Conservation (phyloP, 1,140 invertebrate species). For the Adelges cooleyi region DNA sequence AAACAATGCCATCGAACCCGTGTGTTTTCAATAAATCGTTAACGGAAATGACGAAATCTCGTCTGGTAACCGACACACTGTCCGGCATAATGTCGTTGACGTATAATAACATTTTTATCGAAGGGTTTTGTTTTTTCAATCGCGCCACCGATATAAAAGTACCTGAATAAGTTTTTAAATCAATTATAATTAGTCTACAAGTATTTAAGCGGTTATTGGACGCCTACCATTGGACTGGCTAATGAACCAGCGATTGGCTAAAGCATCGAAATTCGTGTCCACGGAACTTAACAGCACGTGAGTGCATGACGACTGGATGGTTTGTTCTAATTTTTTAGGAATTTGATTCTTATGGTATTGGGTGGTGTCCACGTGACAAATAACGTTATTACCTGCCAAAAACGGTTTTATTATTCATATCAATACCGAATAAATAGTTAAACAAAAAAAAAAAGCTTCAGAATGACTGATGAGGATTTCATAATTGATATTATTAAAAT, state of each 20-base stretch:
- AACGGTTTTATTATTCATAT: no score
- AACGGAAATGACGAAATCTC: conserved; percentile 6
- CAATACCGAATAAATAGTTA: no score
- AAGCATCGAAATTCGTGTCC: background rate
- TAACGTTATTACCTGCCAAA: background rate
- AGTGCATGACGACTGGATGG: background rate
- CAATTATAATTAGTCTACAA: no score
- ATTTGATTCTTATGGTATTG: conserved; percentile 10
- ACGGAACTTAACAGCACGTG: background rate
- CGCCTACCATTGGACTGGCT: conserved; percentile 3
- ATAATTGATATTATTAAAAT: no score
- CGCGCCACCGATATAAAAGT: background rate
- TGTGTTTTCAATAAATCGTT: background rate
- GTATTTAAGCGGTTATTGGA: background rate
- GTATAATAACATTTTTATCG: background rate
- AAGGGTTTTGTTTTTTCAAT: conserved; percentile 4
- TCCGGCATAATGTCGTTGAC: background rate
- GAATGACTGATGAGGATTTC: no score
- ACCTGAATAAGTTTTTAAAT: background rate
- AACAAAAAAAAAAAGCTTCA: no score
- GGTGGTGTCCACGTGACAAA: conserved; percentile 7
- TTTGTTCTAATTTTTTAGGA: background rate
- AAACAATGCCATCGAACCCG: conserved; percentile 2
- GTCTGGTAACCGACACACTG: background rate
- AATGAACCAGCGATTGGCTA: background rate